Evolutionary conservation across 1,140 invertebrate species (phyloP).

Genomic region (Eurosta solidaginis): DNA sequence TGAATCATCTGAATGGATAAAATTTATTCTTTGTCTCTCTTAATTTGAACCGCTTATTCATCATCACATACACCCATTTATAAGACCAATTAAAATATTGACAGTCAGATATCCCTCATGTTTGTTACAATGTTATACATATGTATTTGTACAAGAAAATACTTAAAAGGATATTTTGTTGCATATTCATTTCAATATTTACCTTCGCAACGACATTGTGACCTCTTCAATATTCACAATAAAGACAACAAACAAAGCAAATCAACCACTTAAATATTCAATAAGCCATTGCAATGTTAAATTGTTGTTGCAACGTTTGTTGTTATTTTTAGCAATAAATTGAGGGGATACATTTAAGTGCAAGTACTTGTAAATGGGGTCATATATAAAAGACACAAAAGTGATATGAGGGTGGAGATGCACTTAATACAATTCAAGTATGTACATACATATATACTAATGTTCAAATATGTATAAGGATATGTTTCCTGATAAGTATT

Average conservation of each 20-base stretch:
- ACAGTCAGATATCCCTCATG: not conserved
- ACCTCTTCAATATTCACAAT: conserved; percentile 12
- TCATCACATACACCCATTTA: not conserved
- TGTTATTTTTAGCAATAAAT: conserved; percentile 19
- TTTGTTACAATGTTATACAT: not conserved
- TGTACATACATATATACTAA: not conserved
- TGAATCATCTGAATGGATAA: too few relatives aligned
- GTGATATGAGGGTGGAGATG: not conserved
- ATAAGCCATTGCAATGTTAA: not conserved
- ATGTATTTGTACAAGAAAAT: not conserved
- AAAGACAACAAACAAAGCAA: conserved; percentile 17
- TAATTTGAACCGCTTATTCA: too few relatives aligned
- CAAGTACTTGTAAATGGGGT: not conserved
- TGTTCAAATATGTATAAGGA: not conserved
- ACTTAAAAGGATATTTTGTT: not conserved
- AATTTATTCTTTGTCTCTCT: too few relatives aligned
- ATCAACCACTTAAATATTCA: not conserved
- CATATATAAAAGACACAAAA: conserved; percentile 14
- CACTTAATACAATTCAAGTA: not conserved
- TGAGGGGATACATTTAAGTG: not conserved
- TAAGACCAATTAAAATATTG: not conserved
- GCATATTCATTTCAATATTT: not conserved
- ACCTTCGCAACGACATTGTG: conserved; percentile 1
- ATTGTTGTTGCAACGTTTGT: conserved; percentile 6
- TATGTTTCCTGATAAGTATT: not conserved